Base-by-base conservation (phyloP, 1,140 invertebrate genomes). In the Monochamus saltuarius region DNA sequence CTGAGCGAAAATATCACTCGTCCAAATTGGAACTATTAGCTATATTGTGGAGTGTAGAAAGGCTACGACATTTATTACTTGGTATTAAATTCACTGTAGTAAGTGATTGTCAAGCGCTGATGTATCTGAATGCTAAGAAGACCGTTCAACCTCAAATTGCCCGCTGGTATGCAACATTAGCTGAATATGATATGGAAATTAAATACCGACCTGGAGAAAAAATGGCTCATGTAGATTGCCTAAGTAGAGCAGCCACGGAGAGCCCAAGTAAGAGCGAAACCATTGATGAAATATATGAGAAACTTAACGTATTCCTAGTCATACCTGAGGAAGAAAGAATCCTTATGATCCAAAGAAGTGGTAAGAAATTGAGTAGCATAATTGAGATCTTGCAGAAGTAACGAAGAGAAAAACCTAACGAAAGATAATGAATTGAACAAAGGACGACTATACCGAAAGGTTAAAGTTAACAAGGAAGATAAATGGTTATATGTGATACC, bases 1-100 rank as follows among this genome's bases (percentile, higher is more conserved):
- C 45, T 0, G 63, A 68, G 39, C n/a, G n/a, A 16, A 55, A 49
- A 56, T 62, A 59, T 55, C 59, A 80, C 56, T 77, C 76, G 9
- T 77, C 71, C 22, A 79, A 83, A 22, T 17, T 60, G 37, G 58
- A 60, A 37, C 35, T 47, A n/a, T 29, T 53, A 35, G 58, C 58
- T 6, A 36, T 60, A 11, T 50, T 60, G 10, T 38, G 49, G 22
- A 37, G 22, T 19, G n/a, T 69, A 19, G 64, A 60, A 43, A 50
- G 57, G 34, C 68, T 69, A 43, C 35, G 68, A 11, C 36, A 50
- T 6, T 68, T 70, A 51, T 29, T 70, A 38, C 46, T 65, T 4
- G 58, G 62, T 3, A 58, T 49, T 11, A 55, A 52, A 14, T 70
- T 73, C 57, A 65, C 29, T 1, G 56, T 74, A 9, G 55, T 62